Conservation (phyloP, 2,888 invertebrate genomes). For the Vesta saturnalis region DNA sequence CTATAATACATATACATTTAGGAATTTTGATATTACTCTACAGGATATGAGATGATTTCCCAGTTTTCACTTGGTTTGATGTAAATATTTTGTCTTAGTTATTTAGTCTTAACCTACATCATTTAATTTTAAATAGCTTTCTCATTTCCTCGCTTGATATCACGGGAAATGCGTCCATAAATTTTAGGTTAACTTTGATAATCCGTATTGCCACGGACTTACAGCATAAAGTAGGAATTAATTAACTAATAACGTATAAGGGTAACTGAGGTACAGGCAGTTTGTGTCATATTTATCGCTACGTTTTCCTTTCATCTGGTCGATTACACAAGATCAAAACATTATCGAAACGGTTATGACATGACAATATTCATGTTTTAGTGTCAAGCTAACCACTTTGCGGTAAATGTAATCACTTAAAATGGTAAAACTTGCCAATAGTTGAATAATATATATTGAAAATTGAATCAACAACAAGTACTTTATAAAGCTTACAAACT, state of each 20-base stretch:
- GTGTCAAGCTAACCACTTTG: no score
- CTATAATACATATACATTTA: no score
- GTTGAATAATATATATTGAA: no score
- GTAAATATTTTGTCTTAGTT: conserved; percentile 1
- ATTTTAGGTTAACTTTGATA: background rate
- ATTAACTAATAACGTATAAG: background rate
- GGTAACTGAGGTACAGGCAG: background rate
- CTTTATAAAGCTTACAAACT: no score
- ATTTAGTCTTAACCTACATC: background rate
- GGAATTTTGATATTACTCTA: background rate
- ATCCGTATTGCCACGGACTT: background rate
- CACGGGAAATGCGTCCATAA: background rate
- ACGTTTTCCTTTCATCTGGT: no score
- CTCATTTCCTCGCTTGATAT: background rate
- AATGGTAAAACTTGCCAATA: no score
- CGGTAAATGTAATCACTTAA: no score
- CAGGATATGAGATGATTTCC: background rate
- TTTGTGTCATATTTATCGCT: background rate
- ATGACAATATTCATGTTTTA: no score
- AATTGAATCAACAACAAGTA: no score
- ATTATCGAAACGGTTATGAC: no score
- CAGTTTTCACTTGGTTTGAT: background rate
- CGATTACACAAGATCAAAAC: no score
- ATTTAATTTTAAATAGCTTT: conserved; percentile 1
- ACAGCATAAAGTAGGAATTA: background rate